Base-by-base conservation (phyloP, 2,797 vertebrate species). In the Mergus octosetaceus region DNA sequence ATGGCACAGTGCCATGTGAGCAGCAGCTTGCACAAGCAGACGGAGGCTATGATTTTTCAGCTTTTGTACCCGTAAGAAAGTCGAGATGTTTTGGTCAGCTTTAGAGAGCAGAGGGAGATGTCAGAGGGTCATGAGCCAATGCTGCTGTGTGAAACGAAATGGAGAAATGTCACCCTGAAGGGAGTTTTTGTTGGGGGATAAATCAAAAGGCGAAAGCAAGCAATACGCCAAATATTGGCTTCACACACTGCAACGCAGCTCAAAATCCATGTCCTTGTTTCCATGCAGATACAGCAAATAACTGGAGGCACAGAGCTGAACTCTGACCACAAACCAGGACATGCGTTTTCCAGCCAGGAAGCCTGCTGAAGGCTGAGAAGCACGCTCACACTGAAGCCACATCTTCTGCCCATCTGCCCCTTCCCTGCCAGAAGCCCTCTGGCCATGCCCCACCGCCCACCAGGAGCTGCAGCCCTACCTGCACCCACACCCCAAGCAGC, bases 81-180 rank as follows among this genome's bases (percentile, higher is more conserved):
- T 20, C 1, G 5, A 54, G 85, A 6, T 2, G 10, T 43, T 65
- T 19, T 1, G 9, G 53, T 51, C 61, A 24, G 38, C 14, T 30
- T 4, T 8, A 6, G 64, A 30, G 90, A 61, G 62, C 77, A 73
- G 58, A 27, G 72, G 51, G 51, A 47, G 43, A 9, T 1, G 5
- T 32, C 58, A 41, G 81, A 20, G 7, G 58, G 70, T 24, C 1
- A 1, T 89, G 53, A 70, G 70, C 34, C 36, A 69, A 38, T 1
- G 13, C 68, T 58, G 70, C 65, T 6, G 0, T 1, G 65, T 15
- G 69, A n/a, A 24, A 41, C 0, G 32, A 34, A 32, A 15, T 0
- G n/a, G 53, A 43, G 34, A 57, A 38, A 38, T 9, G 30, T n/a
- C 6, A 0, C 28, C 49, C 36, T 12, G 22, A 12, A 28, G 34